These are phyloP conservation scores for Automeris io DNA, from an alignment of 2,888 invertebrate species.

Conservation along the genomic window DNA sequence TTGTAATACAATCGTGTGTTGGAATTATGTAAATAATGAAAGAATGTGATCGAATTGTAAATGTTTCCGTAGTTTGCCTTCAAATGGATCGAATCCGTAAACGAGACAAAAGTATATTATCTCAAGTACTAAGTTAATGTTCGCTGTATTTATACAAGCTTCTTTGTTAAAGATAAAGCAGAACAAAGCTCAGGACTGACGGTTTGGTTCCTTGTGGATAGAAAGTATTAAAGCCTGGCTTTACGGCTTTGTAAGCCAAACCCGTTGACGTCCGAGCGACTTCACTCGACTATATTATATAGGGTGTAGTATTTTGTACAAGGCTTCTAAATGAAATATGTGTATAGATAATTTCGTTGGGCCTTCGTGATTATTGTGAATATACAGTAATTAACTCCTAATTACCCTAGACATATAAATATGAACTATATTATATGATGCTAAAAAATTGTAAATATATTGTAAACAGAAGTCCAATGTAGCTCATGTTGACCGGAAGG, in stretches of 20 bases:
- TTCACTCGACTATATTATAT: constrained; percentile 41
- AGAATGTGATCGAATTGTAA: constrained; percentile 47
- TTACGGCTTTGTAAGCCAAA: neutral
- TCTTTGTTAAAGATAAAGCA: constrained; percentile 52
- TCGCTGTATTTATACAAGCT: constrained; percentile 68
- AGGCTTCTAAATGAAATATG: constrained; percentile 51
- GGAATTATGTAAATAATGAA: constrained; percentile 65
- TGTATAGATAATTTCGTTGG: constrained; percentile 66
- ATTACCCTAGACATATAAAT: constrained; percentile 60
- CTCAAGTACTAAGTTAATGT: constrained; percentile 55
- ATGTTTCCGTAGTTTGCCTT: constrained; percentile 39
- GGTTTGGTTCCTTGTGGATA: constrained; percentile 16
- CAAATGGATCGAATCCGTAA: constrained; percentile 31
- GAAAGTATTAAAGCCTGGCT: neutral
- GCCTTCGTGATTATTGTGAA: constrained; percentile 71
- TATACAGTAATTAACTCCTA: constrained; percentile 67
- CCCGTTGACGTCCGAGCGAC: constrained; percentile 27
- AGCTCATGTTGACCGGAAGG: constrained; percentile 77
- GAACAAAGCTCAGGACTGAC: constrained; percentile 56
- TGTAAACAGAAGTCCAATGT: constrained; percentile 74
- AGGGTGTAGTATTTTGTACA: constrained; percentile 70
- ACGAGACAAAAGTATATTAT: constrained; percentile 36
- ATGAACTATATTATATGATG: constrained; percentile 64
- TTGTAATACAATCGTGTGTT: constrained; percentile 63
- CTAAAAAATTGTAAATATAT: constrained; percentile 74